Conservation (phyloP, 2,888 invertebrate genomes). For the Drosophila melanocephala region DNA sequence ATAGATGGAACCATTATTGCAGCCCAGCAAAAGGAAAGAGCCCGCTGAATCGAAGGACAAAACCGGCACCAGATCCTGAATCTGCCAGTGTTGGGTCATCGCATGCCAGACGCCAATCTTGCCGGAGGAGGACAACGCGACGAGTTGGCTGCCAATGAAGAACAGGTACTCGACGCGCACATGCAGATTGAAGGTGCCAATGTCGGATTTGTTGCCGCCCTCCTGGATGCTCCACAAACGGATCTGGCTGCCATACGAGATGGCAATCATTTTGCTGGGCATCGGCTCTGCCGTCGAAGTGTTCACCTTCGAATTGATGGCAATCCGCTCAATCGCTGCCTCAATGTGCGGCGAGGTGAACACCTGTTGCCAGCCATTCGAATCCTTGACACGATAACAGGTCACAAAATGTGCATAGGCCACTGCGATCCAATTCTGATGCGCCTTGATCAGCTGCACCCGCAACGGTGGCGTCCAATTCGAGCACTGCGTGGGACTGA, state of each 20-base stretch:
- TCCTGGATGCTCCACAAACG: constrained; percentile 93
- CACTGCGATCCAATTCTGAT: constrained; percentile 99
- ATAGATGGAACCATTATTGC: constrained; percentile 98
- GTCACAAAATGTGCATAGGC: constrained; percentile 98
- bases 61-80: constrained; percentile 97
- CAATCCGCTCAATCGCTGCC: constrained; percentile 94
- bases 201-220: constrained; percentile 90
- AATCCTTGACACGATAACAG: constrained; percentile 97
- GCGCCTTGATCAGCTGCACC: constrained; percentile 97
- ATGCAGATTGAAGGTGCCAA: constrained; percentile 95
- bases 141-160: constrained; percentile 98
- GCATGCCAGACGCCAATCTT: constrained; percentile 99
- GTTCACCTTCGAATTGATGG: constrained; percentile 91
- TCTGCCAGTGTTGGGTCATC: constrained; percentile 99
- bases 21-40: constrained; percentile 96
- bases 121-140: constrained; percentile 96
- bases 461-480: constrained; percentile 93
- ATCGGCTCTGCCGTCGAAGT: constrained; percentile 86
- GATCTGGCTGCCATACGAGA: constrained; percentile 91
- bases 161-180: constrained; percentile 98
- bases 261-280: constrained; percentile 92
- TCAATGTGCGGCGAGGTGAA: constrained; percentile 97
- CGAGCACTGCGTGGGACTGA: constrained; percentile 86
- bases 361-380: constrained; percentile 97
- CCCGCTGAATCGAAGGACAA: constrained; percentile 99